Evolutionary conservation across 2,888 invertebrate species (phyloP).

Genomic region (Eristalis tenax): DNA sequence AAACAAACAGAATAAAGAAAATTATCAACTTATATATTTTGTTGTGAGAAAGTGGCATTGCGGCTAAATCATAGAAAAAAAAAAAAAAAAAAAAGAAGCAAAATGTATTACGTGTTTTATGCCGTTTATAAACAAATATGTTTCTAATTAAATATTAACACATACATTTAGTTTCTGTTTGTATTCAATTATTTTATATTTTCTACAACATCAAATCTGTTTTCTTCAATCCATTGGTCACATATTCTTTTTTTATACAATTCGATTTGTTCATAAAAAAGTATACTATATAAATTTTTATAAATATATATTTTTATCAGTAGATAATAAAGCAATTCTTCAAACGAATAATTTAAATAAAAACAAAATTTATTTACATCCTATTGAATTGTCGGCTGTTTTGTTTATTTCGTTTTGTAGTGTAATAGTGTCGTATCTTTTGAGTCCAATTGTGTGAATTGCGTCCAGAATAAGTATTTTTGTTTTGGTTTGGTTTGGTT

Average conservation of each 20-base stretch:
- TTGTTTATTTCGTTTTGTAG: conserved; percentile 21
- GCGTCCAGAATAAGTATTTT: conserved; percentile 30
- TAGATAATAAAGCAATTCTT: conserved; percentile 68
- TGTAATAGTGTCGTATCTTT: background rate
- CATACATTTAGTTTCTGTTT: conserved; percentile 53
- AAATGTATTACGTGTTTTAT: conserved; percentile 34
- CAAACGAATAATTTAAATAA: conserved; percentile 50
- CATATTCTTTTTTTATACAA: conserved; percentile 23
- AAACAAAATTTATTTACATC: conserved; percentile 66
- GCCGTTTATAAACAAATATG: conserved; percentile 43
- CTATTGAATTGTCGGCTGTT: conserved; percentile 21
- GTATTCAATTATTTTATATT: conserved; percentile 53
- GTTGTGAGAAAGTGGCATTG: conserved; percentile 64
- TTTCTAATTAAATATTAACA: conserved; percentile 44
- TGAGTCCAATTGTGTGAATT: conserved; percentile 12
- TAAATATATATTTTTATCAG: conserved; percentile 68
- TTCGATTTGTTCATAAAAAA: conserved; percentile 59
- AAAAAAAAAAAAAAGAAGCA: conserved; percentile 39
- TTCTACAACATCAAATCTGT: conserved; percentile 51
- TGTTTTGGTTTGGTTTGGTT: conserved; percentile 3
- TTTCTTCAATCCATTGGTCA: conserved; percentile 35
- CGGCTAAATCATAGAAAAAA: conserved; percentile 36
- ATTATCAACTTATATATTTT: conserved; percentile 68
- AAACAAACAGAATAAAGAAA: conserved; percentile 56
- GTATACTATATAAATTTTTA: conserved; percentile 67